Evolutionary conservation across 2,888 invertebrate genomes (phyloP).

Genomic region (Drosophila anomelani): DNA sequence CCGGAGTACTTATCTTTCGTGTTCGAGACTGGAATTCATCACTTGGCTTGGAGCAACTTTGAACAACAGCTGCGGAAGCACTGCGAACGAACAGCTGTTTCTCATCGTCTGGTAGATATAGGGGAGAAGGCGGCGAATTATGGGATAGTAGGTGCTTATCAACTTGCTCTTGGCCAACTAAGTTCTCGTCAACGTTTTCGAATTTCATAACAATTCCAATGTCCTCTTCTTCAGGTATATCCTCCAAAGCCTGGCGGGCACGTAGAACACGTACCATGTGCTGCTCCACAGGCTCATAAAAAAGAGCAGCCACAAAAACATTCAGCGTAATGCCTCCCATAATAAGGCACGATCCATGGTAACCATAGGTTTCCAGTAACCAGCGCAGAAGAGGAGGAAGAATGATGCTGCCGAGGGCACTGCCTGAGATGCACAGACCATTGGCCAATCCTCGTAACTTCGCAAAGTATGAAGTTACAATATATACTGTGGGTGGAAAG

Average conservation of each 20-base stretch:
- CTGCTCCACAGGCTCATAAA: slow-evolving; percentile 93
- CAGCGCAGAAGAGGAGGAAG: slow-evolving; percentile 91
- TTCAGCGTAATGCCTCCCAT: slow-evolving; percentile 93
- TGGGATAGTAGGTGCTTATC: slow-evolving; percentile 67
- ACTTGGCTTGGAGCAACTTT: slow-evolving; percentile 85
- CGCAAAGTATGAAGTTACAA: slow-evolving; percentile 94
- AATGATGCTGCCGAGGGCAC: slow-evolving; percentile 93
- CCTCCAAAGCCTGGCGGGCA: slow-evolving; percentile 78
- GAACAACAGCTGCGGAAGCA: slow-evolving; percentile 89
- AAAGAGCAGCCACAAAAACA: slow-evolving; percentile 92
- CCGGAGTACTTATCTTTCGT: slow-evolving; percentile 87
- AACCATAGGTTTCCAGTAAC: slow-evolving; percentile 89
- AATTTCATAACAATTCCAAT: slow-evolving; percentile 84
- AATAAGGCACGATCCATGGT: slow-evolving; percentile 90
- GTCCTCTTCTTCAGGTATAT: slow-evolving; percentile 84
- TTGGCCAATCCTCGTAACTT: slow-evolving; percentile 92
- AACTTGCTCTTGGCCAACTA: slow-evolving; percentile 33
- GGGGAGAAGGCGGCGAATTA: slow-evolving; percentile 71
- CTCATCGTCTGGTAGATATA: slow-evolving; percentile 68
- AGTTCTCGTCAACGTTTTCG: slow-evolving; percentile 78
- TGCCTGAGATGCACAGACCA: slow-evolving; percentile 95
- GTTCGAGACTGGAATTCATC: slow-evolving; percentile 86
- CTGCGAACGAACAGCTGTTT: slow-evolving; percentile 87
- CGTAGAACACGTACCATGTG: slow-evolving; percentile 89
- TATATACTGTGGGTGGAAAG: slow-evolving; percentile 95